These are phyloP conservation scores for Amazonetta brasiliensis DNA, from an alignment of 2,797 vertebrate species.

Conservation along the genomic window DNA sequence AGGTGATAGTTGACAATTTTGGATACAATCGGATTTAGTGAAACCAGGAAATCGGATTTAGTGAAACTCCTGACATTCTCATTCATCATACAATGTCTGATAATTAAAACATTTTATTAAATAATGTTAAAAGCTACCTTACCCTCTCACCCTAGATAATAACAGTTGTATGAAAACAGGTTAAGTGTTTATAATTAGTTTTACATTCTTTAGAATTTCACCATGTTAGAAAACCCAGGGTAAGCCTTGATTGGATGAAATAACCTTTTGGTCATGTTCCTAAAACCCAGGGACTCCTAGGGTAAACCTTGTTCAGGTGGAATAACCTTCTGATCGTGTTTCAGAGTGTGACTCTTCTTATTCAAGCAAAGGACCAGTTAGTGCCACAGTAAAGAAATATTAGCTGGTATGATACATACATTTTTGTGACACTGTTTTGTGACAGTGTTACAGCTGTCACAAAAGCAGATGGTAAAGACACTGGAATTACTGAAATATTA, in stretches of 20 bases:
- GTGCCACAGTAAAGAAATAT: background rate
- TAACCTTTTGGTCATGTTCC: background rate
- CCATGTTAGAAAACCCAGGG: background rate
- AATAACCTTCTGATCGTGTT: background rate
- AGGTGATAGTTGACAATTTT: background rate
- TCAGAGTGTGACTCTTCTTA: background rate
- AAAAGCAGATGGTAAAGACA: background rate
- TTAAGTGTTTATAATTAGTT: background rate
- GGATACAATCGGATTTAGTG: background rate
- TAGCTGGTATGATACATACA: fast-evolving
- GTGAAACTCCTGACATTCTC: background rate
- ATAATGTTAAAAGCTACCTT: background rate
- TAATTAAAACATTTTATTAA: background rate
- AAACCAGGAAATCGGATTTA: background rate
- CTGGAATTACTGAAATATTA: background rate
- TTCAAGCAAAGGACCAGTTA: background rate
- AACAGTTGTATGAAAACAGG: background rate
- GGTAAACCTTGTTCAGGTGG: background rate
- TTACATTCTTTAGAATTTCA: background rate
- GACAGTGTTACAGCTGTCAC: background rate
- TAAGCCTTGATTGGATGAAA: background rate
- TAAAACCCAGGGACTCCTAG: background rate
- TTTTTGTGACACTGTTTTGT: no score
- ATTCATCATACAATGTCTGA: background rate
- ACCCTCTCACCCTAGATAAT: background rate